Percentiles rank a stretch among this genome's conserved stretches.
Evolutionary conservation across 2,113 vertebrate genomes (phyloP).

Genomic region (Tor tambroides): DNA sequence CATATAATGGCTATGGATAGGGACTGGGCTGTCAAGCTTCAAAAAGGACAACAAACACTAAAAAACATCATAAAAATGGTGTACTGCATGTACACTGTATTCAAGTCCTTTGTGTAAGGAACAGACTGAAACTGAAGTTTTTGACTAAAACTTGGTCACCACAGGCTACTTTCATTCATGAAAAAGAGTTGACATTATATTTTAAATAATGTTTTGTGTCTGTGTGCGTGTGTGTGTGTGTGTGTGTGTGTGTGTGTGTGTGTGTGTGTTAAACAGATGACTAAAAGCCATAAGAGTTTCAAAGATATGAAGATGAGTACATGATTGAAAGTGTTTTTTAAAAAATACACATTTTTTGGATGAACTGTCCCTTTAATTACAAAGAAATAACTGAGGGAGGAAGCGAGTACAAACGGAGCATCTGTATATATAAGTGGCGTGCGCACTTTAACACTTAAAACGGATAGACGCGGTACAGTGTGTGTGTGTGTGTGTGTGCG

Average conservation of each 20-base stretch:
- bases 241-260: no score
- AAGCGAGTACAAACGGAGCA: neutral
- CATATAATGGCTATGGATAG: neutral
- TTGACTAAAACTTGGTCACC: conserved; percentile 1
- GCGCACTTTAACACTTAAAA: neutral
- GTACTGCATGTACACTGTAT: neutral
- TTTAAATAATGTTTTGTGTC: neutral
- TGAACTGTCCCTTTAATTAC: neutral
- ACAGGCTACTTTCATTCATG: neutral
- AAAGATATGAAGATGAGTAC: neutral
- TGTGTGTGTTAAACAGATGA: neutral
- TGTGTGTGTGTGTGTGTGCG: no score
- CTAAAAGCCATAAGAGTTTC: neutral
- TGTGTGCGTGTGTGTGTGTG: no score
- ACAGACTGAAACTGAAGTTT: neutral
- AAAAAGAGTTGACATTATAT: neutral
- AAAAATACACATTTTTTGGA: neutral
- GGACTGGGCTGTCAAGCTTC: neutral
- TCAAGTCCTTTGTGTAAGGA: neutral
- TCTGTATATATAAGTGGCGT: neutral
- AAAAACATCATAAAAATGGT: neutral
- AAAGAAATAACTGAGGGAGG: neutral
- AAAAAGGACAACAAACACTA: neutral
- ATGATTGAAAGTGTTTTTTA: neutral
- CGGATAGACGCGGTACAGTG: no score